Conservation (phyloP, 2,888 invertebrate species). For the Mystacides longicornis region DNA sequence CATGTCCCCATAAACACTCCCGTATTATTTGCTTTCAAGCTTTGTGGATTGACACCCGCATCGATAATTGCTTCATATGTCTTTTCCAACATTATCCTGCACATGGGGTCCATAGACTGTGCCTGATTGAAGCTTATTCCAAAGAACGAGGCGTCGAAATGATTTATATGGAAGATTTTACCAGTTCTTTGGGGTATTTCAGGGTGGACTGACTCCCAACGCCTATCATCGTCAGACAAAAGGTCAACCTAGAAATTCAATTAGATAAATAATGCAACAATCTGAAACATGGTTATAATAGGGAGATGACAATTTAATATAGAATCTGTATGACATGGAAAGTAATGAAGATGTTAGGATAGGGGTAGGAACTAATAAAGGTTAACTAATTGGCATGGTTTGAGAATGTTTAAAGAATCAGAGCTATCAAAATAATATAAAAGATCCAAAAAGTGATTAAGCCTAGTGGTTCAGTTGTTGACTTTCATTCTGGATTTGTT, state of each 20-base stretch:
- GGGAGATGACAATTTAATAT: too few species aligned
- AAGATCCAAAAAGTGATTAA: too few species aligned
- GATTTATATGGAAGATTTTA: constrained; percentile 59
- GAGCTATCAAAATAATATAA: too few species aligned
- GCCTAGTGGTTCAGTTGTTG: too few species aligned
- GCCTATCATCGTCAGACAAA: constrained; percentile 68
- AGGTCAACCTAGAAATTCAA: constrained; percentile 68
- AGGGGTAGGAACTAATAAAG: too few species aligned
- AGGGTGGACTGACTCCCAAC: constrained; percentile 67
- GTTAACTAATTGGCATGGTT: too few species aligned
- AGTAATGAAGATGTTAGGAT: too few species aligned
- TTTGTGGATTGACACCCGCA: constrained; percentile 62
- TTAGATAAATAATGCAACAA: too few species aligned
- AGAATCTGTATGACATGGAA: too few species aligned
- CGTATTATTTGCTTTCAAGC: constrained; percentile 62
- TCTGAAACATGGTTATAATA: too few species aligned
- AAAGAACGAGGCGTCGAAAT: constrained; percentile 72
- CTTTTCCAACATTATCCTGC: constrained; percentile 67
- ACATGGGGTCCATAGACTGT: constrained; percentile 71
- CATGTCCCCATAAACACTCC: constrained; percentile 77
- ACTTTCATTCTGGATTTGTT: too few species aligned
- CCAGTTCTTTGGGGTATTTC: constrained; percentile 70
- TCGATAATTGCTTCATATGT: constrained; percentile 74
- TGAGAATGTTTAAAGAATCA: too few species aligned
- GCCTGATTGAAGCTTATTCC: constrained; percentile 70